phyloP scores from a whole-genome alignment of 2,113 vertebrate species.

The Colistium nudipinnis region DNA sequence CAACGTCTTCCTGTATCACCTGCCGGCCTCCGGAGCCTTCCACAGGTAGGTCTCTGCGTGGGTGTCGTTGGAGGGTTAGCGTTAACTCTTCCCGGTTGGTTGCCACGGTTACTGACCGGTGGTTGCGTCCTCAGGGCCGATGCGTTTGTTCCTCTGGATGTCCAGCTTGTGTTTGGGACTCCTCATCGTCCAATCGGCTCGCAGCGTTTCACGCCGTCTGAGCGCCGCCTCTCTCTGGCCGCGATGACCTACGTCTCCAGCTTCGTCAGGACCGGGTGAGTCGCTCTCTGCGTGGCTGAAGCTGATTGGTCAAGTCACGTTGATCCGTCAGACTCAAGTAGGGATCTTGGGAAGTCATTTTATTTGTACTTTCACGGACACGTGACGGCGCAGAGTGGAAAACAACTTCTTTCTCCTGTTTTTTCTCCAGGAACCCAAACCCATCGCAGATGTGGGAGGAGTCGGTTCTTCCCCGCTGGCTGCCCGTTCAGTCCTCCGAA shows the following conservation, averaged over 20 bases:
- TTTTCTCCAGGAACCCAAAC: slow-evolving; percentile 64
- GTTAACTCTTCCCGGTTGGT: background rate
- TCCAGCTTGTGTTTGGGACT: slow-evolving; percentile 67
- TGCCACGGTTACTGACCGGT: background rate
- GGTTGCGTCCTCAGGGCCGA: slow-evolving; percentile 46
- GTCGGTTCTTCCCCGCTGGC: slow-evolving; percentile 63
- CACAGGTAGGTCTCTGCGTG: slow-evolving; percentile 44
- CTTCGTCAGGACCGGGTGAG: slow-evolving; percentile 65
- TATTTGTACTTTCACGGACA: no score
- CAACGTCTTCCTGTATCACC: slow-evolving; percentile 74
- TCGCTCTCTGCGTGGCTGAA: background rate
- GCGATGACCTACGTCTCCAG: slow-evolving; percentile 66
- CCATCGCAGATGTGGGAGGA: slow-evolving; percentile 30
- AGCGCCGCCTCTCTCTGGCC: slow-evolving; percentile 65
- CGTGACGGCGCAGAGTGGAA: background rate
- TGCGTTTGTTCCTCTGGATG: slow-evolving; percentile 50
- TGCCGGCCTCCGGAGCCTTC: slow-evolving; percentile 15
- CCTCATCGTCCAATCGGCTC: slow-evolving; percentile 63
- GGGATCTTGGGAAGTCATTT: no score
- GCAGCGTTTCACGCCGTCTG: slow-evolving; percentile 61
- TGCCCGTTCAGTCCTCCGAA: slow-evolving; percentile 42
- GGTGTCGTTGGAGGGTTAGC: background rate
- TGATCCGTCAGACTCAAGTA: background rate
- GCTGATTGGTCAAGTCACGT: no score
- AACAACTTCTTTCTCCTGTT: background rate